Conservation (phyloP, 2,888 invertebrate genomes). For the Leptinotarsa tumamoca region DNA sequence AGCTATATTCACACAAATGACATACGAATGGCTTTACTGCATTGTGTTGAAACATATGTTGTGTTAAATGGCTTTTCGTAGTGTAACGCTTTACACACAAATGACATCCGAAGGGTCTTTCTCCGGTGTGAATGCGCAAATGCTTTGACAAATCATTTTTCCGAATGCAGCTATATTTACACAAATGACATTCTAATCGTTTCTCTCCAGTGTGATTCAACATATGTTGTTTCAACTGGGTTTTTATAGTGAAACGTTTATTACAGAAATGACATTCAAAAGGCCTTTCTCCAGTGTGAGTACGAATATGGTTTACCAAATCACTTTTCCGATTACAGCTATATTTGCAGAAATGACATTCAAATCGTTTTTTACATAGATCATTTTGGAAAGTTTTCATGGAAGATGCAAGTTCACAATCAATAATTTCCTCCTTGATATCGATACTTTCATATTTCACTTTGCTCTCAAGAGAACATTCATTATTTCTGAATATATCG, state of each 20-base stretch:
- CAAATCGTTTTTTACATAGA: neutral
- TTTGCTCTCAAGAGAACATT: no score
- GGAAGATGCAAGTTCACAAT: neutral
- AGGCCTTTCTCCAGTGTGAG: conserved; percentile 16
- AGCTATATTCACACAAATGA: conserved; percentile 11
- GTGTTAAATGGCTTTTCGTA: neutral
- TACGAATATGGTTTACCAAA: neutral
- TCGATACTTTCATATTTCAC: neutral
- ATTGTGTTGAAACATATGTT: neutral
- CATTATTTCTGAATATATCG: neutral
- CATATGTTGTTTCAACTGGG: neutral
- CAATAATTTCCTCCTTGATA: neutral
- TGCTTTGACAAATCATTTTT: neutral
- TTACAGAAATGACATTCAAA: neutral
- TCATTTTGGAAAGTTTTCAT: neutral
- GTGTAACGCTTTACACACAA: neutral
- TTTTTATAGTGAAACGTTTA: neutral
- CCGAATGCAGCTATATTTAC: neutral
- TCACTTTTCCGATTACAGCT: neutral
- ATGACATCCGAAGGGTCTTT: neutral
- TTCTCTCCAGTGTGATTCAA: neutral
- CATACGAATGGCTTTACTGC: conserved; percentile 1
- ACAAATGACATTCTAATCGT: neutral
- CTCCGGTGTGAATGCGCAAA: neutral
- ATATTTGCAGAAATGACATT: neutral